Evolutionary conservation across 1,140 invertebrate species (phyloP), one percentile per base, ranked within the genome.

Genomic region (Ctenoplectra terminalis): DNA sequence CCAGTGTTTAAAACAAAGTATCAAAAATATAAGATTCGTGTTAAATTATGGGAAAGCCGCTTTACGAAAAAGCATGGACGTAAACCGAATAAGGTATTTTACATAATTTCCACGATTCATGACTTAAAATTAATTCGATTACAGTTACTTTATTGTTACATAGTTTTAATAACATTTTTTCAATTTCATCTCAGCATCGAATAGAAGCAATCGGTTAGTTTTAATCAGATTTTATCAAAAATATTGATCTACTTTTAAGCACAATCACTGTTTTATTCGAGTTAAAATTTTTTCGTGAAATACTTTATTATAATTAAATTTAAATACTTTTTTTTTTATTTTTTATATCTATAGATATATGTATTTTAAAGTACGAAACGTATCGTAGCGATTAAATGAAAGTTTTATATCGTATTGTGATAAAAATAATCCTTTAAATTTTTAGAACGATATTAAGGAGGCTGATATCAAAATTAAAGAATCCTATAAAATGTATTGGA

Each of bases 401-500:
- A 20, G 34, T 34, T 15, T 37, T 37, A 37, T 15, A 15, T 1
- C 8, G 5, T 37, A 37, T 11, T 13, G 13, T n/a, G 13, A 37
- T 37, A 37, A 13, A 63, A 63, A 7, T 63, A 48, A 26, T 15
- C 3, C 2, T 26, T 79, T 91, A 74, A 64, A 70, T 5, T 93
- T 94, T 67, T 75, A 97, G 96, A 95, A 96, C 91, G 97, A 98
- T 90, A 97, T 98, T 58, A 95, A 95, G 87, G 95, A 95, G 91
- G 97, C 97, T 34, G 95, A 96, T 29, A 88, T 93, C 50, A 95
- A 95, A 72, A 96, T 97, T 58, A 95, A 95, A 87, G 94, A 96
- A 89, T 96, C 97, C 0, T 98, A 98, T 85, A 97, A 96, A 92
- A 96, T 95, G 84, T 98, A 98, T 91, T 97, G 96, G 94, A 95